These are phyloP conservation scores for Agapostemon virescens DNA, from an alignment of 2,888 invertebrate species.

Conservation along the genomic window DNA sequence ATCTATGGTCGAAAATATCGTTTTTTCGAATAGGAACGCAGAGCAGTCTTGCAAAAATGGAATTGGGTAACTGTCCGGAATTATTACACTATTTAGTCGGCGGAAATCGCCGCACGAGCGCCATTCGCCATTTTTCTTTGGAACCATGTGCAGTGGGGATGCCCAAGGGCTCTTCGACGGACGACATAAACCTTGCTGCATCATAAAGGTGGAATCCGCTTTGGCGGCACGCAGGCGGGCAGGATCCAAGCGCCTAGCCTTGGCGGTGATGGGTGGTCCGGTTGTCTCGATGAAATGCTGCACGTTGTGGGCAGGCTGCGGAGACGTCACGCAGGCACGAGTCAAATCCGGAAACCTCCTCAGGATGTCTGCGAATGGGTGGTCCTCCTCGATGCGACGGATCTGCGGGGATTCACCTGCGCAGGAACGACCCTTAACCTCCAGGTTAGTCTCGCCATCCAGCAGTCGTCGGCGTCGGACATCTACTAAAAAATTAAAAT, in stretches of 20 bases:
- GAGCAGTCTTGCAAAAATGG: neutral
- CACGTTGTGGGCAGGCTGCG: neutral
- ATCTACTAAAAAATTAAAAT: conserved; percentile 43
- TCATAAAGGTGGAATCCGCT: conserved; percentile 57
- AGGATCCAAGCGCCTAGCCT: conserved; percentile 65
- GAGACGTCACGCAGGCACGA: neutral
- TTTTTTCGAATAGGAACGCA: neutral
- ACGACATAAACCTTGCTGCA: conserved; percentile 20
- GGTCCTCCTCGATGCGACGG: neutral
- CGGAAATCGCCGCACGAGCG: conserved; percentile 34
- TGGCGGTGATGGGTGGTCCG: conserved; percentile 63
- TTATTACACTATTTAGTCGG: neutral
- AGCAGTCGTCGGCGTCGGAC: conserved; percentile 23
- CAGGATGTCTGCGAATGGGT: rapidly evolving
- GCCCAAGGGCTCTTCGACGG: conserved; percentile 38
- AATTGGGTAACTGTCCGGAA: neutral
- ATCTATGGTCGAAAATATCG: neutral
- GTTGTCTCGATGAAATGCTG: conserved; percentile 60
- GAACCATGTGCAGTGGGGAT: conserved; percentile 28
- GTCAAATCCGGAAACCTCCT: neutral
- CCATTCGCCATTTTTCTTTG: conserved; percentile 22
- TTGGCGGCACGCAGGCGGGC: conserved; percentile 66
- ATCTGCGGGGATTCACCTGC: conserved; percentile 22
- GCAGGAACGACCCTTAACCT: neutral
- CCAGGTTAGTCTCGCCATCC: conserved; percentile 23